Percentiles rank a stretch among this genome's conserved stretches.
Evolutionary conservation across 2,113 vertebrate genomes (phyloP).

Genomic region (Peucedramus taeniatus): DNA sequence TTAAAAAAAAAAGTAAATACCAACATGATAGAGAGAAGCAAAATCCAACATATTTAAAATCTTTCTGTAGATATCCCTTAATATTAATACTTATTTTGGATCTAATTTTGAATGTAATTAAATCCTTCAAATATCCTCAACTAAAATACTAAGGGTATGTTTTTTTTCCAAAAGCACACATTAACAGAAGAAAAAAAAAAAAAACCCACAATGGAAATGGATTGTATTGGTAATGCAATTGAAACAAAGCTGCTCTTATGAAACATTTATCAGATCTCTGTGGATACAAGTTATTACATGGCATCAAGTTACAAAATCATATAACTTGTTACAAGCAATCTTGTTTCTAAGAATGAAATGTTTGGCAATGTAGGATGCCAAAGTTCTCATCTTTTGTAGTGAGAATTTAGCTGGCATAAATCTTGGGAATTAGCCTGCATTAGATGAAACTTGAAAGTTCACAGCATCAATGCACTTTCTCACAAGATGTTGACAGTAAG

Average conservation of each 20-base stretch:
- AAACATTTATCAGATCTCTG: background rate
- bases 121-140: background rate
- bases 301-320: background rate
- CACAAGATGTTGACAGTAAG: background rate
- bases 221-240: background rate
- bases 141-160: background rate
- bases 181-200: background rate
- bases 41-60: background rate
- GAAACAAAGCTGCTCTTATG: background rate
- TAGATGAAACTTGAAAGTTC: background rate
- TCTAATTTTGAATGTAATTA: background rate
- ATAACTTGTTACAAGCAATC: background rate
- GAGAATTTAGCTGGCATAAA: background rate
- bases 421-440: background rate
- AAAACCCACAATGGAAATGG: background rate
- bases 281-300: background rate
- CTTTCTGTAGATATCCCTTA: background rate
- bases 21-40: background rate
- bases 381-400: background rate
- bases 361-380: background rate
- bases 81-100: background rate
- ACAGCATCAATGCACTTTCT: background rate
- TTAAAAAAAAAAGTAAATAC: background rate
- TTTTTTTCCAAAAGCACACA: background rate
- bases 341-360: background rate